Base-by-base conservation (phyloP, 2,888 invertebrate species). In the Leucozona laternaria region DNA sequence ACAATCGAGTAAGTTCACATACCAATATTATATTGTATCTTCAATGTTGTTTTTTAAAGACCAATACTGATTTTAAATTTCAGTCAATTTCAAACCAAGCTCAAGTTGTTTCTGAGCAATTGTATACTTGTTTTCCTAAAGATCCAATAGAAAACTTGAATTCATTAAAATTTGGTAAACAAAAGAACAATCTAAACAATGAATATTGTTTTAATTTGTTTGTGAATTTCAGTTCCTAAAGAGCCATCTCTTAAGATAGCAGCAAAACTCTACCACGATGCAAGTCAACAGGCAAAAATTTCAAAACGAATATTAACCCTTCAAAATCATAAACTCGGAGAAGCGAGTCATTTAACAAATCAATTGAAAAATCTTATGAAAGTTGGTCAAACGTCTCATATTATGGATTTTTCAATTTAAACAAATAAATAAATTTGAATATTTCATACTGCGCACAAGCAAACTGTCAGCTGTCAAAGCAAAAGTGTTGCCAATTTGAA, bases 1-100 rank as follows among this genome's bases (percentile, higher is more conserved):
- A 53, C 25, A 22, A 28, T n/a, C 53, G 53, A 53, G 53, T 53
- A 53, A 53, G 53, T 53, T 53, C 20, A 5, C 2, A n/a, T n/a
- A 45, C 0, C 45, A n/a, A n/a, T 37, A 34, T 34, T 10, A 34
- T 37, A 1, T n/a, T 40, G 4, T 0, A 15, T 15, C 4, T 40
- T 43, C 15, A 6, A n/a, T 43, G 2, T 1, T 43, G 15, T 45
- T 45, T 45, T 45, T 10, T 20, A 1, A 20, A 48, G 10, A 5
- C 5, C 5, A 15, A 40, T 15, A 40, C 6, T 20, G 10, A 20
- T 11, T 2, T 20, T 11, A 48, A 53, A 8, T 28, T 53, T 53
- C n/a, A 53, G 53, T 53, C 25, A n/a, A 28, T 28, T 0, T 28
- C 53, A 53, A 25, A 0, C n/a, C 53, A 28, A 8, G 1, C 22